Evolutionary conservation across 2,797 vertebrate genomes (phyloP), one percentile per base, ranked within the genome.

Genomic region (Limosa lapponica): DNA sequence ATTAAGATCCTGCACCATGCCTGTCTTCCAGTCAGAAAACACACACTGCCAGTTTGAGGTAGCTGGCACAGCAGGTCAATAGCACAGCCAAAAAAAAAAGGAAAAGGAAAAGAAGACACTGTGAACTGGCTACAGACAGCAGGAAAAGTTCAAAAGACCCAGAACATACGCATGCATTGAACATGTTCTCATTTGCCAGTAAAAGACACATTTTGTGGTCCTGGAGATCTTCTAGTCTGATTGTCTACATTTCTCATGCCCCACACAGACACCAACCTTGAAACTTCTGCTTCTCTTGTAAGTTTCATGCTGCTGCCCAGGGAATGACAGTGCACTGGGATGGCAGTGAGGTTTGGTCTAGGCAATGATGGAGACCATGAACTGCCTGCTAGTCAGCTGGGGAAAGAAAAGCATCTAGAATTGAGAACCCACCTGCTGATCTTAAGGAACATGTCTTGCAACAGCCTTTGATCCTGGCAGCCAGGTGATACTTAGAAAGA

Each of bases 231-330:
- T 79, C 16, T 59, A 64, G 52, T 8, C 36, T 43, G 17, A 70
- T 10, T 61, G 17, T 10, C 25, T 74, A 25, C 16, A 7, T 85
- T 77, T 51, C n/a, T 82, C 22, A 41, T 34, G 27, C 24, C 15
- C 2, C 1, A 61, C 12, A 13, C 16, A 79, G 28, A 36, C 22
- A 22, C 1, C 10, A 58, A 32, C 8, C 8, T 20, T 77, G 44
- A 73, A 72, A 71, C 3, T 39, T 78, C 39, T 90, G 5, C 13
- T 54, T 7, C 16, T 69, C n/a, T 73, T 80, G 32, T 16, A 87
- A 77, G 43, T 48, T 10, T 39, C 18, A 28, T 0, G 0, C 17
- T 74, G 10, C 10, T 58, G 12, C 6, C 32, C 6, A 13, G 25
- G 10, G 37, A 59, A 78, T 18, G 32, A 71, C 24, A 39, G 0